Conservation (phyloP, 2,797 vertebrate genomes). For the Mastacembelus armatus region DNA sequence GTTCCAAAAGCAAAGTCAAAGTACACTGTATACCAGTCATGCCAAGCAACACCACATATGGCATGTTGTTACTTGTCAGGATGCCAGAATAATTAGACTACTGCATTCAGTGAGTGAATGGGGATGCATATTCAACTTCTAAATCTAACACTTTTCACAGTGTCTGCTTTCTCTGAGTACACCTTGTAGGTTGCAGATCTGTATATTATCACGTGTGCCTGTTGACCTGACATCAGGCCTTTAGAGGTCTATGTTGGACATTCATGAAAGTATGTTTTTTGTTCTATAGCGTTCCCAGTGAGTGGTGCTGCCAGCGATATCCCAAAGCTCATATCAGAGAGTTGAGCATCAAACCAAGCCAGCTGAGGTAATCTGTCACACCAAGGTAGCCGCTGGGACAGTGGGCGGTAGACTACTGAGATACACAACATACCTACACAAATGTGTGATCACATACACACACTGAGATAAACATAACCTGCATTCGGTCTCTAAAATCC, state of each 20-base stretch:
- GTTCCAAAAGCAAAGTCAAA: background rate
- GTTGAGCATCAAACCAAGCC: slow-evolving; percentile 65
- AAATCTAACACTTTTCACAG: background rate
- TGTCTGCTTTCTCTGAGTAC: background rate
- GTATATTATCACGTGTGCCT: background rate
- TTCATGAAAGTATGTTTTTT: slow-evolving; percentile 27
- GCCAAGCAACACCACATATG: background rate
- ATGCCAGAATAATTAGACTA: background rate
- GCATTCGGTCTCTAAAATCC: background rate
- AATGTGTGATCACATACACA: slow-evolving; percentile 23
- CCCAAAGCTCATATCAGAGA: slow-evolving; percentile 67
- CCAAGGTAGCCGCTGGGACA: slow-evolving; percentile 49
- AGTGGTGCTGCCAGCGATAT: slow-evolving; percentile 54
- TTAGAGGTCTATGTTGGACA: slow-evolving; percentile 19
- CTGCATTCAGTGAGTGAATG: background rate
- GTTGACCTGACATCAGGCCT: slow-evolving; percentile 36
- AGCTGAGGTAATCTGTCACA: slow-evolving; percentile 68
- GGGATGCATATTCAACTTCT: background rate
- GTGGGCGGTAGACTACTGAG: slow-evolving; percentile 43
- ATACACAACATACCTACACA: slow-evolving; percentile 25
- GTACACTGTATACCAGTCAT: background rate
- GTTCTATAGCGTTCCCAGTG: slow-evolving; percentile 44
- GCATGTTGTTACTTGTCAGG: background rate
- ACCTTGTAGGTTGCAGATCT: slow-evolving; percentile 18
- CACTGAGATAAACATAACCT: background rate